Conservation (phyloP, 2,797 vertebrate genomes). For the Schizopygopsis malacanthus region DNA sequence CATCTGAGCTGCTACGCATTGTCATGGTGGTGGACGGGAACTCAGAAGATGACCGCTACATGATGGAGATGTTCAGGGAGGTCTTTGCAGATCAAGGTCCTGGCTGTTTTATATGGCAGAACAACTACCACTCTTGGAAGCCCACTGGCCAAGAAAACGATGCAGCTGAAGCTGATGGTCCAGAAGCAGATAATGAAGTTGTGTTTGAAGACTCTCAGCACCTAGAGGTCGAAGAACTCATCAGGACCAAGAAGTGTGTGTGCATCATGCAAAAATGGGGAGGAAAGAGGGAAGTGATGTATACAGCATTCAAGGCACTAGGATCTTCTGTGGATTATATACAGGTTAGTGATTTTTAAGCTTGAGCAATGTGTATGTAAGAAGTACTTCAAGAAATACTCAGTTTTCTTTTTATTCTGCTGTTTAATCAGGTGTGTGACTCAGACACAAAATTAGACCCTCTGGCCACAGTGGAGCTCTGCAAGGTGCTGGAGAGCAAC, state of each 20-base stretch:
- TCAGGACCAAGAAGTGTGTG: conserved; percentile 80
- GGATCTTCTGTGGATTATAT: conserved; percentile 86
- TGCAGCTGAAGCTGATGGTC: background rate
- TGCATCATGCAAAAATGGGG: conserved; percentile 93
- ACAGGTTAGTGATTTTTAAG: conserved; percentile 75
- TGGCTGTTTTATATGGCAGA: conserved; percentile 81
- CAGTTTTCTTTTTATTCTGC: background rate
- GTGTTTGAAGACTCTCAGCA: conserved; percentile 74
- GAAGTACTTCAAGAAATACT: background rate
- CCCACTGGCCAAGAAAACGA: conserved; percentile 49
- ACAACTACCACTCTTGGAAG: conserved; percentile 85
- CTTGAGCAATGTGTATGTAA: background rate
- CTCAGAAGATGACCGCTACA: conserved; percentile 84
- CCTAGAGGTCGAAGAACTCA: conserved; percentile 81
- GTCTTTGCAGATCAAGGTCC: conserved; percentile 84
- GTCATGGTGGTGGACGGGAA: conserved; percentile 91
- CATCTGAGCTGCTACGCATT: conserved; percentile 79
- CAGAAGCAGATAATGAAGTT: conserved; percentile 51
- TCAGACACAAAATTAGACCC: conserved; percentile 89
- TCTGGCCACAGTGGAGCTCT: conserved; percentile 84
- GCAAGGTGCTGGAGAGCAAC: conserved; percentile 86
- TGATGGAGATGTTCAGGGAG: conserved; percentile 90
- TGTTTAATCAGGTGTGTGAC: conserved; percentile 83
- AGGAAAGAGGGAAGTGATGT: conserved; percentile 92
- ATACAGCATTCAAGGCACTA: conserved; percentile 88